Conservation (phyloP, 2,888 invertebrate species). For the Aspidiotus destructor region DNA sequence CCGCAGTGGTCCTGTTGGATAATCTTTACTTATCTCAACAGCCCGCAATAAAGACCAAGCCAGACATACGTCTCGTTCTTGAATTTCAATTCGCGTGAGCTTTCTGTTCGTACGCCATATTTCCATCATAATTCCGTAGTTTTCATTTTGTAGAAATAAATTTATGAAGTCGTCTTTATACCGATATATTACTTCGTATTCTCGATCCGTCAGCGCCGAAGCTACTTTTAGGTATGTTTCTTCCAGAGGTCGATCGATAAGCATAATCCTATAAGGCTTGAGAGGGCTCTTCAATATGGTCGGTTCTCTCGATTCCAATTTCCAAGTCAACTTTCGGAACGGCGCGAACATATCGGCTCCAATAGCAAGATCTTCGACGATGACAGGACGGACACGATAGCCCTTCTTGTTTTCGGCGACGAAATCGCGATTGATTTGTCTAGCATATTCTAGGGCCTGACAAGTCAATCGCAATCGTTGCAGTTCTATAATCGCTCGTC, state of each 20-base stretch:
- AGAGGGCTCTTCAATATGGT: neutral
- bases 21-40: too few relatives aligned
- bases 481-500: slow-evolving; percentile 2
- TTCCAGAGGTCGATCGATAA: slow-evolving; percentile 6
- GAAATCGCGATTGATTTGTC: neutral
- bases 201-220: too few relatives aligned
- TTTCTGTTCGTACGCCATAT: too few relatives aligned
- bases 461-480: slow-evolving; percentile 1
- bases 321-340: slow-evolving; percentile 3
- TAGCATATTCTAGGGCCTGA: neutral
- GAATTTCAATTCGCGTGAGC: too few relatives aligned
- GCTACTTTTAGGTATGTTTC: neutral
- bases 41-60: too few relatives aligned
- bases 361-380: slow-evolving; percentile 6
- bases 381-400: slow-evolving; percentile 9
- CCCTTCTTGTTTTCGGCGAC: neutral
- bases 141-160: too few relatives aligned
- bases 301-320: neutral
- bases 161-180: too few relatives aligned
- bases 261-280: slow-evolving; percentile 3
- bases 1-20: too few relatives aligned
- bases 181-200: too few relatives aligned
- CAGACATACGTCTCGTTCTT: too few relatives aligned
- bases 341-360: slow-evolving; percentile 10
- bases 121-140: too few relatives aligned